A percentile compares a stretch with the other conserved stretches of the same genome.
phyloP scores from a whole-genome alignment of 2,113 vertebrate species.

The Burhinus oedicnemus region DNA sequence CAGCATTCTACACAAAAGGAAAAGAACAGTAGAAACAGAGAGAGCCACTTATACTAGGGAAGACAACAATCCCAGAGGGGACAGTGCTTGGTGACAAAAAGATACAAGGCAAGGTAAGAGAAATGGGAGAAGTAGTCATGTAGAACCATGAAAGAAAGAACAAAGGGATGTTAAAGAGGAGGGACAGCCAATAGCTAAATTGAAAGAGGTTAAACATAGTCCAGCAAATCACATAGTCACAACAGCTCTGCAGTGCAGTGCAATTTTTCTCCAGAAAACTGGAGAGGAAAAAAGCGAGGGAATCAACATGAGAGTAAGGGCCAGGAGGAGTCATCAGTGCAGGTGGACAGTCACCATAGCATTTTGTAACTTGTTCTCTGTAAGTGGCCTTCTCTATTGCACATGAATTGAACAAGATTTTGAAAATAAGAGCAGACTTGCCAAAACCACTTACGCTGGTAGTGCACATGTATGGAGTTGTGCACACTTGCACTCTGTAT shows the following conservation, averaged over 20 bases:
- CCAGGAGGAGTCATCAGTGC: neutral
- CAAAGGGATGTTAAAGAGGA: neutral
- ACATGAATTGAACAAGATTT: neutral
- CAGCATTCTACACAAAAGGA: neutral
- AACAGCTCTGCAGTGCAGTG: neutral
- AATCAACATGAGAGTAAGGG: neutral
- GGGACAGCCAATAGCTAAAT: neutral
- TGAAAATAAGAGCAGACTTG: neutral
- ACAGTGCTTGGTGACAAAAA: neutral
- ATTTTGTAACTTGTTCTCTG: neutral
- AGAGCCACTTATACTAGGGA: neutral
- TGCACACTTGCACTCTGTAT: neutral
- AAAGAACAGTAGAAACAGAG: neutral
- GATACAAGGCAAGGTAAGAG: neutral
- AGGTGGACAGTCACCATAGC: neutral
- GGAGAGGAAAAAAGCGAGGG: neutral
- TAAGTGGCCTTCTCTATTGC: neutral
- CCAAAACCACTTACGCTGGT: neutral
- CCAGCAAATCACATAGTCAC: neutral
- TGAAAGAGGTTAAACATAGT: neutral
- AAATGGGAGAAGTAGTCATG: neutral
- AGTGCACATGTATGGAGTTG: neutral
- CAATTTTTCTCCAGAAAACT: neutral
- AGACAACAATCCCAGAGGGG: neutral
- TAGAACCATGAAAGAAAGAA: neutral